Percentiles rank a stretch among this genome's conserved stretches.
These are phyloP conservation scores for Aricia artaxerxes DNA, from an alignment of 2,888 invertebrate genomes.

Conservation along the genomic window DNA sequence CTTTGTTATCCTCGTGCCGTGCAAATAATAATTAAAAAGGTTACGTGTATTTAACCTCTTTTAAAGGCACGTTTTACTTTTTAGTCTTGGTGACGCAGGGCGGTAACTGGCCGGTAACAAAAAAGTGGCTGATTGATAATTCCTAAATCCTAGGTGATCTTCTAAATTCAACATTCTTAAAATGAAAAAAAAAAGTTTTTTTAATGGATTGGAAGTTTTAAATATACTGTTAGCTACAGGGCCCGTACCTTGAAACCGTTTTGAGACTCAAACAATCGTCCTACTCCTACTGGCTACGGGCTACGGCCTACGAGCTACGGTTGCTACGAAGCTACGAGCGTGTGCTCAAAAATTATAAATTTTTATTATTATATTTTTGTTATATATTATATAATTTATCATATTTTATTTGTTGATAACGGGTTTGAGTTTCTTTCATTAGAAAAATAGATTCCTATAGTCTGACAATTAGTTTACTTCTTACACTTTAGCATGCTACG, in stretches of 20 bases:
- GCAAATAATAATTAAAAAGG: constrained; percentile 1
- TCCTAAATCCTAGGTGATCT: not conserved
- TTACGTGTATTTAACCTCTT: not conserved
- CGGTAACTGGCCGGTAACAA: not conserved
- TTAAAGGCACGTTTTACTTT: not conserved
- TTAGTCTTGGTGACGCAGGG: not conserved
- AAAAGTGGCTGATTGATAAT: not conserved
- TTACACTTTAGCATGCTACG: no score
- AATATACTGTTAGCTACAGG: no score
- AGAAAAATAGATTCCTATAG: no score
- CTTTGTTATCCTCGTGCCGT: constrained; percentile 7
- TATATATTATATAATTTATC: no score
- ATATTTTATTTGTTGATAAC: no score
- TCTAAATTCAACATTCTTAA: not conserved
- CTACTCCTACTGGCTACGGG: no score
- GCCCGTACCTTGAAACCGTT: no score
- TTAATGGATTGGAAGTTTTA: not conserved
- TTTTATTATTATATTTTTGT: no score
- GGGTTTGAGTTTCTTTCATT: no score
- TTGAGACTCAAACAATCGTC: no score
- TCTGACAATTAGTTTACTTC: no score
- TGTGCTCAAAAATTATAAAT: no score
- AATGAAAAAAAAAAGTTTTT: not conserved
- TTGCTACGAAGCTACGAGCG: not conserved
- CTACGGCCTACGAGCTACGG: not conserved